Evolutionary conservation across 1,140 invertebrate species (phyloP).

Genomic region (Trachelipus rathkii): DNA sequence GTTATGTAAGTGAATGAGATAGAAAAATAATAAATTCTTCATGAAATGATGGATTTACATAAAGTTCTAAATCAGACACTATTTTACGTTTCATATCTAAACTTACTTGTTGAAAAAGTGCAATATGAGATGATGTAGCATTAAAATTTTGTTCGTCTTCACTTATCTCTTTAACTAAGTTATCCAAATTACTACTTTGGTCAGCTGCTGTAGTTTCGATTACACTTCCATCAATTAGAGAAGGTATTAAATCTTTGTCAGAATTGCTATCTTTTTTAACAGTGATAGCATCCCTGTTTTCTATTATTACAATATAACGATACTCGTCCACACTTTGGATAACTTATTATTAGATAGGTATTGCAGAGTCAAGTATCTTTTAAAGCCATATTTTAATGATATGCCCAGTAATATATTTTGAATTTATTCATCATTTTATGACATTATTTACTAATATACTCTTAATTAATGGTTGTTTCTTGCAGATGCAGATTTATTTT

Average conservation of each 20-base stretch:
- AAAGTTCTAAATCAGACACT: slow-evolving; percentile 38
- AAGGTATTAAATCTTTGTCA: slow-evolving; percentile 37
- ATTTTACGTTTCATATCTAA: slow-evolving; percentile 35
- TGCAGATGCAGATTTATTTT: too few relatives aligned
- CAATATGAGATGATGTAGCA: neutral
- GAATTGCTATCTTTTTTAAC: slow-evolving; percentile 7
- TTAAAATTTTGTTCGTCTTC: neutral
- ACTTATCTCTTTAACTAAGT: neutral
- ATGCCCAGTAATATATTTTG: too few relatives aligned
- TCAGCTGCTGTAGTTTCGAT: neutral
- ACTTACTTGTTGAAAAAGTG: slow-evolving; percentile 37
- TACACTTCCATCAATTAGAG: slow-evolving; percentile 29
- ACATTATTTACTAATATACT: too few relatives aligned
- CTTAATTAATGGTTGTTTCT: too few relatives aligned
- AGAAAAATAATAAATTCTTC: slow-evolving; percentile 45
- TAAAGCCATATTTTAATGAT: too few relatives aligned
- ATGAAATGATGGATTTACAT: slow-evolving; percentile 41
- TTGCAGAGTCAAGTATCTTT: too few relatives aligned
- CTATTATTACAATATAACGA: slow-evolving; percentile 34
- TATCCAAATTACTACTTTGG: neutral
- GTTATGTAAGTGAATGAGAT: too few relatives aligned
- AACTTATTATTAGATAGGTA: too few relatives aligned
- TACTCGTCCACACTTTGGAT: too few relatives aligned
- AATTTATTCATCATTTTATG: too few relatives aligned
- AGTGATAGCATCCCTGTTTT: slow-evolving; percentile 26